Conservation (phyloP, 2,888 invertebrate genomes). For the Patella caerulea region DNA sequence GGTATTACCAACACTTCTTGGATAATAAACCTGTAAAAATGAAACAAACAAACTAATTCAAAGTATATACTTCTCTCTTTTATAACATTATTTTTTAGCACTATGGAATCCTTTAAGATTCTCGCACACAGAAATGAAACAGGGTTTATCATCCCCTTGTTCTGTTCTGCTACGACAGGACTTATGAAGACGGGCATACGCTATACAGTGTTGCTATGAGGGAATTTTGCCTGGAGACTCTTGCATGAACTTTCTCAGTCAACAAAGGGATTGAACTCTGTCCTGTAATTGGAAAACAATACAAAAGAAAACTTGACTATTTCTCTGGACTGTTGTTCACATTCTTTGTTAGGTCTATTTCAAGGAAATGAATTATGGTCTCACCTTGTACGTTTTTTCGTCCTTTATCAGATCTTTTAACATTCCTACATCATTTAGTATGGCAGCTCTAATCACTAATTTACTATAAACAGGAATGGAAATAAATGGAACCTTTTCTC, state of each 20-base stretch:
- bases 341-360: too few species aligned
- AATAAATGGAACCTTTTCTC: constrained; percentile 71
- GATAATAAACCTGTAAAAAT: constrained; percentile 51
- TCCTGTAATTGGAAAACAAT: too few species aligned
- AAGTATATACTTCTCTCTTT: not conserved
- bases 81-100: not conserved
- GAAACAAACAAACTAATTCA: not conserved
- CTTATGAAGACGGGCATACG: too few species aligned
- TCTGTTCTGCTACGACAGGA: too few species aligned
- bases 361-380: too few species aligned
- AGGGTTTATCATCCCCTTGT: too few species aligned
- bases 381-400: constrained; percentile 59
- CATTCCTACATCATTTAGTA: constrained; percentile 68
- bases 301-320: too few species aligned
- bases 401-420: constrained; percentile 68
- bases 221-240: not conserved
- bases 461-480: constrained; percentile 71
- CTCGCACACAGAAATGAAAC: too few species aligned
- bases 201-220: not conserved
- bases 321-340: too few species aligned
- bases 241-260: too few species aligned
- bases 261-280: too few species aligned
- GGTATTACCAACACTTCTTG: constrained; percentile 60
- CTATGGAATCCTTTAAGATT: too few species aligned
- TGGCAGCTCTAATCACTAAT: constrained; percentile 72